These are phyloP conservation scores for Danaus melanippus DNA, from an alignment of 1,140 invertebrate species.

Conservation along the genomic window DNA sequence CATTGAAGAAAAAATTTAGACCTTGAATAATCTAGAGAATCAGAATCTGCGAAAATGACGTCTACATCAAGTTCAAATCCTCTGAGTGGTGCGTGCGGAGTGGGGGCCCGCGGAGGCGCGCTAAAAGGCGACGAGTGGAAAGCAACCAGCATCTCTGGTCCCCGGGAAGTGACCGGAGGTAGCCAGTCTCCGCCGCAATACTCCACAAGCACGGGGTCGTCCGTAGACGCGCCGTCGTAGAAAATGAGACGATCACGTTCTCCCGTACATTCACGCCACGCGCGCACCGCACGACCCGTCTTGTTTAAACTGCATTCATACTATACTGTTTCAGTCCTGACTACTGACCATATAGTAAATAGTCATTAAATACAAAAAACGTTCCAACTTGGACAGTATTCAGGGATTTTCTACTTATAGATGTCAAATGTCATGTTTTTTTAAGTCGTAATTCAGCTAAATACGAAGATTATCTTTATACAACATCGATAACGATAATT, in stretches of 20 bases:
- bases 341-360: background rate
- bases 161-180: conserved; percentile 80
- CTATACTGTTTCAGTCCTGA: conserved; percentile 1
- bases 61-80: conserved; percentile 88
- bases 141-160: conserved; percentile 87
- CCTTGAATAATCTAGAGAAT: conserved; percentile 72
- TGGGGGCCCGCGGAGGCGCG: conserved; percentile 76
- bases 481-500: too few species aligned
- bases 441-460: too few species aligned
- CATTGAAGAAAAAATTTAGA: conserved; percentile 10
- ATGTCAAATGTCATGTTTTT: too few species aligned
- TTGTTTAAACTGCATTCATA: conserved; percentile 72
- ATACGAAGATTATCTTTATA: too few species aligned
- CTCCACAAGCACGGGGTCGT: conserved; percentile 86
- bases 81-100: conserved; percentile 74
- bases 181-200: conserved; percentile 90
- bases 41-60: conserved; percentile 89
- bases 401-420: too few species aligned
- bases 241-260: conserved; percentile 88
- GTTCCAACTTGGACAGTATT: too few species aligned
- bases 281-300: conserved; percentile 78
- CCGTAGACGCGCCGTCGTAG: conserved; percentile 85
- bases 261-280: conserved; percentile 87
- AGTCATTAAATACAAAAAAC: too few species aligned
- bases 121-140: conserved; percentile 86